A percentile compares a stretch with the other conserved stretches of the same genome.
Conservation (phyloP, 2,888 invertebrate genomes). For the Lucinisca nassula region DNA sequence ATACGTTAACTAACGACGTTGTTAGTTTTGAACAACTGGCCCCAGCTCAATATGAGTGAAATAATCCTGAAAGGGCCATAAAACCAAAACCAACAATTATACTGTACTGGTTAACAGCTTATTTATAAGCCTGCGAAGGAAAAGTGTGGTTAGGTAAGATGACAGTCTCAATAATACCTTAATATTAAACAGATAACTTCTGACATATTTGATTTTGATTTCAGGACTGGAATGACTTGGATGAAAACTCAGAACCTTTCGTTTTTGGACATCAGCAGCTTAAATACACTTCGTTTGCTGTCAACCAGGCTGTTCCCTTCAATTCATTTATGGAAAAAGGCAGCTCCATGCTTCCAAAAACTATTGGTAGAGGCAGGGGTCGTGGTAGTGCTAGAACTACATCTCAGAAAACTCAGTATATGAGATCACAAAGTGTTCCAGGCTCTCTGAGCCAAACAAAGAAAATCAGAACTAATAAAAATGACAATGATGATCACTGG, state of each 20-base stretch:
- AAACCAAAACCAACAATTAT: no score
- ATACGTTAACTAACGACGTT: no score
- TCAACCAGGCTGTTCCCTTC: constrained; percentile 31
- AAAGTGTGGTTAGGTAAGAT: no score
- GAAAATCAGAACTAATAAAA: neutral
- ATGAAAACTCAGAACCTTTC: constrained; percentile 24
- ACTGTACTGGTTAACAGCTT: no score
- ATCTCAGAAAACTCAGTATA: neutral
- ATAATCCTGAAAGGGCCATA: no score
- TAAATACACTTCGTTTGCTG: neutral
- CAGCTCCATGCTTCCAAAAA: neutral
- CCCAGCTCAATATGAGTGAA: no score
- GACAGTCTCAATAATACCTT: no score
- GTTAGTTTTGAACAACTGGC: no score
- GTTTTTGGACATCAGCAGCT: constrained; percentile 17
- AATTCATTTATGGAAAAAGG: constrained; percentile 2
- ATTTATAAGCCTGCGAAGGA: no score
- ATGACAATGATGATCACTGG: neutral
- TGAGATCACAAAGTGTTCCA: neutral
- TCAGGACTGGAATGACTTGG: constrained; percentile 41
- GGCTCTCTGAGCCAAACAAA: neutral
- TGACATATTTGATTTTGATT: no score
- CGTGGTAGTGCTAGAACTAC: neutral
- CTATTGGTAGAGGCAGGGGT: neutral
- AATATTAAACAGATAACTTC: no score